Evolutionary conservation across 2,113 vertebrate species (phyloP), one percentile per base, ranked within the genome.

Genomic region (Bubo blakistoni): DNA sequence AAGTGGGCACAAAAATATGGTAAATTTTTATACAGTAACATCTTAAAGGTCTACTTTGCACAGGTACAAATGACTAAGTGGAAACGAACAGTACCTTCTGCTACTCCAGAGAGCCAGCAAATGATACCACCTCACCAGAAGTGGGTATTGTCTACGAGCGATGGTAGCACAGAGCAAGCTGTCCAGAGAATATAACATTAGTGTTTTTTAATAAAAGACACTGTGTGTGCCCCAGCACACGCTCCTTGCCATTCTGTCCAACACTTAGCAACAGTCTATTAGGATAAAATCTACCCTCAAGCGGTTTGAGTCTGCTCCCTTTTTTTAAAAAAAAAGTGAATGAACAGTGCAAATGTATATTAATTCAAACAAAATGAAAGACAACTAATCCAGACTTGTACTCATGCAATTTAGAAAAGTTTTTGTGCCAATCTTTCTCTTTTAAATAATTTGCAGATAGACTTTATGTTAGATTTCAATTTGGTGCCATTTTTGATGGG

Each of bases 361-460:
- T 94, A 89, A 92, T 54, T 94, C 84, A 82, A 88, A 79, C 10
- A 76, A 78, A 94, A 94, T 61, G 69, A 94, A 91, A 89, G 30
- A 70, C 73, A 89, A 94, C 91, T 94, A 89, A 95, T 95, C 92
- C 92, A 95, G 96, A 97, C 92, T 96, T 94, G 95, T 38, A 92
- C 77, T 65, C 44, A 21, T 0, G 44, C 54, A 96, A 94, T 95
- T 92, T 84, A 91, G 44, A 40, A 66, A 52, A 71, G 22, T 9
- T 32, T 91, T 57, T 42, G 40, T 92, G 95, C 94, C 92, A 88
- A 69, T 72, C 77, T 84, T 81, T 79, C 84, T 70, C 66, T 94
- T 93, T 73, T 77, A 94, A 88, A 92, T 91, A 86, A 88, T 90
- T 65, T 96, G 49, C 88, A 92, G 81, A 85, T 84, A 84, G 74